Percentiles rank a stretch among this genome's conserved stretches.
These are phyloP conservation scores for Phataginus tetradactyla DNA, from an alignment of 2,797 vertebrate genomes.

Conservation along the genomic window DNA sequence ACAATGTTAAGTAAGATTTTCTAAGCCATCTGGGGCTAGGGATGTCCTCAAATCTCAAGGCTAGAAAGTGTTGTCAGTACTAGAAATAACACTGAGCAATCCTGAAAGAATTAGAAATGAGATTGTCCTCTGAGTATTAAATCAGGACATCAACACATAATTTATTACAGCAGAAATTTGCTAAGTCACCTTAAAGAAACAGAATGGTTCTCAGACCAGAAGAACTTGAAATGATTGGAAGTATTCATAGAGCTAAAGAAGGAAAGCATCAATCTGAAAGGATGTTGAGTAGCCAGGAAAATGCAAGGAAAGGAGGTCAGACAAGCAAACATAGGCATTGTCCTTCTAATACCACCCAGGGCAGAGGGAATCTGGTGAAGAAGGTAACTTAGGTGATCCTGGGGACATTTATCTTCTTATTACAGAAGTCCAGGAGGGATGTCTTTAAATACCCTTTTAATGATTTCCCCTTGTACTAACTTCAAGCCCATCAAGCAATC, in stretches of 20 bases:
- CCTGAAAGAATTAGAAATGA: constrained; percentile 55
- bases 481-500: constrained; percentile 15
- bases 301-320: neutral
- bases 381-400: neutral
- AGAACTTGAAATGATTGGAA: neutral
- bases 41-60: neutral
- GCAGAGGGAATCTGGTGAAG: neutral
- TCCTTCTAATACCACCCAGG: neutral
- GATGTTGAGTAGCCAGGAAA: neutral
- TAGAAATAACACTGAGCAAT: constrained; percentile 16
- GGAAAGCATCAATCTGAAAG: neutral
- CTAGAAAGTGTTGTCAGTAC: neutral
- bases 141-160: constrained; percentile 22
- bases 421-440: neutral
- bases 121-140: constrained; percentile 48
- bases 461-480: neutral
- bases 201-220: constrained; percentile 36
- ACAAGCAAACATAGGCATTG: neutral
- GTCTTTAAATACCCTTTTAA: constrained; percentile 16
- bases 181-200: constrained; percentile 60
- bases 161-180: constrained; percentile 44
- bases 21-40: neutral
- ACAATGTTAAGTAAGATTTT: constrained; percentile 61
- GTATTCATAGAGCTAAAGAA: neutral
- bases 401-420: neutral